phyloP scores from a whole-genome alignment of 2,888 invertebrate genomes.

The Pachycephus smyrnensis region DNA sequence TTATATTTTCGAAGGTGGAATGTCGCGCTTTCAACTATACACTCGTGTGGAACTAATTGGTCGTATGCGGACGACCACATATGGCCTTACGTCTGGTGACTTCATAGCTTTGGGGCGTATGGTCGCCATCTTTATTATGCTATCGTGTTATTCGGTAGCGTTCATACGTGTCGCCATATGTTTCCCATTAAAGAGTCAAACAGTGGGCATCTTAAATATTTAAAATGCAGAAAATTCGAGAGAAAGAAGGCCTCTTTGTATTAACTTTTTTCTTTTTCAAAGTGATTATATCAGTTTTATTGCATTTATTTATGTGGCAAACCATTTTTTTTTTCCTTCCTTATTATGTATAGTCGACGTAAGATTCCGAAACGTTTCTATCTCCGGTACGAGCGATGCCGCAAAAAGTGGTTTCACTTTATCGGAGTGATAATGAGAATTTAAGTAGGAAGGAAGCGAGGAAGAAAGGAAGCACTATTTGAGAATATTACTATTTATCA shows the following conservation, averaged over 20 bases:
- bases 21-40: not conserved
- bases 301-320: not conserved
- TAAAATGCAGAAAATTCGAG: not conserved
- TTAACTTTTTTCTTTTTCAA: not conserved
- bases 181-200: not conserved
- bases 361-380: no score
- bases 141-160: conserved; percentile 19
- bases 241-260: not conserved
- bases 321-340: not conserved
- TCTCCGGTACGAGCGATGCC: not conserved
- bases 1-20: conserved; percentile 1
- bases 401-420: not conserved
- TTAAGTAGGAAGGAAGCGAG: not conserved
- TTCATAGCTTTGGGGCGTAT: conserved; percentile 23
- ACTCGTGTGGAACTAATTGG: not conserved
- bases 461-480: not conserved
- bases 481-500: not conserved
- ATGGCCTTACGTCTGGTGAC: conserved; percentile 33
- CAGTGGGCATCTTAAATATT: not conserved
- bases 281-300: not conserved
- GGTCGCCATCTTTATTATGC: no score
- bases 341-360: no score
- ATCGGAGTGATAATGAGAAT: not conserved
- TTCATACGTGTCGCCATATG: conserved; percentile 17
- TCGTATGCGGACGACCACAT: conserved; percentile 27